Conservation (phyloP, 2,113 vertebrate species). For the Daboia siamensis region DNA sequence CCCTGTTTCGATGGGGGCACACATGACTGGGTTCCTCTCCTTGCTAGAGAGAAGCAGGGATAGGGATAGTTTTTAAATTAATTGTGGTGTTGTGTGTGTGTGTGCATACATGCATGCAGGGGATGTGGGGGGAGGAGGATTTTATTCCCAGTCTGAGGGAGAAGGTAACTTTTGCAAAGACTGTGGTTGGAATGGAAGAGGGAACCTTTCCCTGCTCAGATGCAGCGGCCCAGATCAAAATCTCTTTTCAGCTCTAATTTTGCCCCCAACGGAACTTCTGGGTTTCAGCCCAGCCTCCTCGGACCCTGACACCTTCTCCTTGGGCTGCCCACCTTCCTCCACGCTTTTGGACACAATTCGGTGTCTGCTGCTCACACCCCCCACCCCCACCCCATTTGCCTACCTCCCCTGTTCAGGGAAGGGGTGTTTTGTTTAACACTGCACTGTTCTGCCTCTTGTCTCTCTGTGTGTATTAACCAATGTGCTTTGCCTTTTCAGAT, state of each 20-base stretch:
- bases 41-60: background rate
- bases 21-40: background rate
- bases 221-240: background rate
- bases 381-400: background rate
- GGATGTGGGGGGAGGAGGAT: background rate
- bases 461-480: constrained; percentile 84
- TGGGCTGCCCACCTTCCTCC: constrained; percentile 38
- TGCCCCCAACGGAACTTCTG: background rate
- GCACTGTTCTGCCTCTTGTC: constrained; percentile 63
- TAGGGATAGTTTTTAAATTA: background rate
- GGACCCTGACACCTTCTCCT: background rate
- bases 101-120: background rate
- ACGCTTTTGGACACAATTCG: constrained; percentile 35
- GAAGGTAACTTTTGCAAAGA: background rate
- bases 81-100: background rate
- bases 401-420: constrained; percentile 44
- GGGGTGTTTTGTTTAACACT: constrained; percentile 66
- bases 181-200: background rate
- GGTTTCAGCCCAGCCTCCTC: background rate
- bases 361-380: background rate
- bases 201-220: background rate
- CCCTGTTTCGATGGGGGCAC: background rate
- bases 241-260: background rate
- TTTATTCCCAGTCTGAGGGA: background rate
- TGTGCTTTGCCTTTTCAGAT: constrained; percentile 99